Percentiles rank a stretch among this genome's conserved stretches.
phyloP scores from a whole-genome alignment of 1,140 invertebrate genomes.

The Portunus trituberculatus region DNA sequence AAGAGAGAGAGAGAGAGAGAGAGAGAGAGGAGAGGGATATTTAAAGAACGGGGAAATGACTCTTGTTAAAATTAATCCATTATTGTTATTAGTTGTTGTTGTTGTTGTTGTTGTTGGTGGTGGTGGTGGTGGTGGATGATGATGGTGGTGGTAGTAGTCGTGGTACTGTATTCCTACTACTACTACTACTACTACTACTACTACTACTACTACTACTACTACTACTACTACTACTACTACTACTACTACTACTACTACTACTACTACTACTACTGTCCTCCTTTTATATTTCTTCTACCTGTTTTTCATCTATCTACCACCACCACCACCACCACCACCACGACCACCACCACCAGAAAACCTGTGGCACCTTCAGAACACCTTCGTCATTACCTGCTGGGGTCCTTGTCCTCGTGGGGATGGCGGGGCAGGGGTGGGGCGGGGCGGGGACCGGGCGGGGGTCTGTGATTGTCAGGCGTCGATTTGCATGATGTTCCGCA shows the following conservation, averaged over 20 bases:
- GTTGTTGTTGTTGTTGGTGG: no score
- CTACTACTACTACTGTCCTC: no score
- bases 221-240: neutral
- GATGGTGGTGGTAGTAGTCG: no score
- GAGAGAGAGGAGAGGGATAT: neutral
- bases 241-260: neutral
- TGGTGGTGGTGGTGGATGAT: no score
- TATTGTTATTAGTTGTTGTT: no score
- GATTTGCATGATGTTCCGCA: constrained; percentile 8
- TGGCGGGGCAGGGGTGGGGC: neutral
- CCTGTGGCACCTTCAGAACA: neutral
- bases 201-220: no score
- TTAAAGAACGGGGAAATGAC: neutral
- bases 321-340: neutral
- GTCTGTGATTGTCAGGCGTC: neutral
- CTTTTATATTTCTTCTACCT: no score
- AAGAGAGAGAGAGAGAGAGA: neutral
- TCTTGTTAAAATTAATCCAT: neutral
- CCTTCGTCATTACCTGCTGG: neutral
- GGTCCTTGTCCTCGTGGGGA: neutral
- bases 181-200: no score
- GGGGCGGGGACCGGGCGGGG: no score
- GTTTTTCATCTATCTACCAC: no score
- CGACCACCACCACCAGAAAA: neutral
- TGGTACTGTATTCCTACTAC: no score